Evolutionary conservation across 2,113 vertebrate genomes (phyloP).

Genomic region (Chaetops frenatus): DNA sequence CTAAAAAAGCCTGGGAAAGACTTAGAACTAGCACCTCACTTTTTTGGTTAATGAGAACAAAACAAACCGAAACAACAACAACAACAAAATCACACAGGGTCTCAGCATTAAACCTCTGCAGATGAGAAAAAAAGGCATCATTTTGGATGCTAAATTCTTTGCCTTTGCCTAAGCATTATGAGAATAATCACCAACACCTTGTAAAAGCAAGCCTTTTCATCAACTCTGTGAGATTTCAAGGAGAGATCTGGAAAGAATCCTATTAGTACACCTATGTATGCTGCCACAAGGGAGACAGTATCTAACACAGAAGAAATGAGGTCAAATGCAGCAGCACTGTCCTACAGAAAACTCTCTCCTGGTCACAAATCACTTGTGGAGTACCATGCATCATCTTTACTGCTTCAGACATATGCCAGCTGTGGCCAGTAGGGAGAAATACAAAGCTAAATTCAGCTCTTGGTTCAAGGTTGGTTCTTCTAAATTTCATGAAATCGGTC

Average conservation of each 20-base stretch:
- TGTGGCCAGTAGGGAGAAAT: slow-evolving; percentile 15
- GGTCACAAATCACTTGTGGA: slow-evolving; percentile 31
- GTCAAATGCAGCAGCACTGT: not conserved
- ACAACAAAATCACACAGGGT: not conserved
- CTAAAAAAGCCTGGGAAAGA: not conserved
- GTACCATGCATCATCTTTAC: slow-evolving; percentile 3
- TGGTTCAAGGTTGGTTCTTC: not conserved
- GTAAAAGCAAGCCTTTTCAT: not conserved
- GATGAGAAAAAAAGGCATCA: not conserved
- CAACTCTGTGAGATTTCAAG: not conserved
- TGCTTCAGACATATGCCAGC: slow-evolving; percentile 1
- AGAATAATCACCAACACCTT: not conserved
- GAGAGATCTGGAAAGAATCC: not conserved
- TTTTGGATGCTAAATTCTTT: not conserved
- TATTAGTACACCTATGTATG: not conserved
- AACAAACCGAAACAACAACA: not conserved
- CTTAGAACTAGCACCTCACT: not conserved
- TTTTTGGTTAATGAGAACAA: not conserved
- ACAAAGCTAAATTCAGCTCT: not conserved
- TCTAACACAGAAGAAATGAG: slow-evolving; percentile 19
- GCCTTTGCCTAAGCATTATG: not conserved
- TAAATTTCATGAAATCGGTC: not conserved
- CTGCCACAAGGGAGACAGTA: not conserved
- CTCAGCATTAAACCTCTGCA: not conserved
- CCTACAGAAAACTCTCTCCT: slow-evolving; percentile 36